Conservation (phyloP, 2,888 invertebrate species). For the Stegana nigrithorax region DNA sequence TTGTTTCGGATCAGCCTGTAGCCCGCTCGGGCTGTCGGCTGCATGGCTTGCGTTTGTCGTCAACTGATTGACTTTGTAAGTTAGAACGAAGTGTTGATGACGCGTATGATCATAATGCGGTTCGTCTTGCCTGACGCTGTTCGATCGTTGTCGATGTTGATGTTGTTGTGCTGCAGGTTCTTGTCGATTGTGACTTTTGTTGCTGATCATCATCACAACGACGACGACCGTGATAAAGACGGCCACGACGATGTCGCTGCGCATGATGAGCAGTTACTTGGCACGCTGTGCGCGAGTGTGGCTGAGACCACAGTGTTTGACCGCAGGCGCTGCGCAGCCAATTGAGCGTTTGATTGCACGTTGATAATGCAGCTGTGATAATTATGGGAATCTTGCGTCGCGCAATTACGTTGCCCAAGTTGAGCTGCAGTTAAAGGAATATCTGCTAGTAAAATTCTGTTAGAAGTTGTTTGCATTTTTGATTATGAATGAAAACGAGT, state of each 20-base stretch:
- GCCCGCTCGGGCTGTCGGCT: not conserved
- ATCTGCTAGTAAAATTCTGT: too few species aligned
- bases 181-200: too few species aligned
- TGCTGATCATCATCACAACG: too few species aligned
- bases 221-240: too few species aligned
- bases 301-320: not conserved
- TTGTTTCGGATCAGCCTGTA: too few species aligned
- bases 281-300: not conserved
- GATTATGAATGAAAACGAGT: too few species aligned
- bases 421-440: not conserved
- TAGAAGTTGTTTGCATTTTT: too few species aligned
- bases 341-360: conserved; percentile 5
- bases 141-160: not conserved
- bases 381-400: not conserved
- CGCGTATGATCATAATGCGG: conserved; percentile 6
- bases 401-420: not conserved
- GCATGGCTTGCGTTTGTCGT: not conserved
- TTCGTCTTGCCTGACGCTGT: not conserved
- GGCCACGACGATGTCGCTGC: not conserved
- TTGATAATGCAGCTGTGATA: not conserved
- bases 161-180: not conserved
- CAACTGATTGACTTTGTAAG: conserved; percentile 11
- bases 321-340: not conserved
- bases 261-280: not conserved
- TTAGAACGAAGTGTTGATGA: conserved; percentile 14